Percentiles rank a stretch among this genome's conserved stretches.
phyloP scores from a whole-genome alignment of 2,113 vertebrate species.

The Dromas ardeola region DNA sequence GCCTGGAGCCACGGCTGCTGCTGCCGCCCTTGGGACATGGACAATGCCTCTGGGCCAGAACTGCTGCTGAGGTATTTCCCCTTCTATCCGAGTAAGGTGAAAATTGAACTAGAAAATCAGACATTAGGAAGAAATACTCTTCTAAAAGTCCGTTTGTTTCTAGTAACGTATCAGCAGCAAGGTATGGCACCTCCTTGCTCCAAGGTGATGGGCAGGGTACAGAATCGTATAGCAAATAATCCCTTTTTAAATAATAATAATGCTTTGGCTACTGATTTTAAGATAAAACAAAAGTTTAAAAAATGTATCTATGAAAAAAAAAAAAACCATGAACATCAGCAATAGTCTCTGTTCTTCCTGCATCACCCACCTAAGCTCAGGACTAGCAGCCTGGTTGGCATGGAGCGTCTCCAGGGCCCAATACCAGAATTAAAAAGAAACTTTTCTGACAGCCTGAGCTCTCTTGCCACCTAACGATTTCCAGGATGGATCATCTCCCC shows the following conservation, averaged over 20 bases:
- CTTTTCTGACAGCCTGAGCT: background rate
- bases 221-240: background rate
- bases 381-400: background rate
- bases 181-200: background rate
- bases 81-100: background rate
- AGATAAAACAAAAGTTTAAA: background rate
- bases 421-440: background rate
- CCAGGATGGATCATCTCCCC: background rate
- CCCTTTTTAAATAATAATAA: background rate
- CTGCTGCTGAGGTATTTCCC: background rate
- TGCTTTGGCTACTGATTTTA: background rate
- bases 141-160: background rate
- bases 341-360: rapidly evolving
- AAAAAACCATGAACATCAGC: background rate
- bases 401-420: no score
- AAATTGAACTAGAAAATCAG: background rate
- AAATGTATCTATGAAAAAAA: background rate
- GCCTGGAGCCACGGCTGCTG: background rate
- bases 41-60: background rate
- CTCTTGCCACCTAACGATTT: background rate
- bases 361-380: background rate
- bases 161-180: background rate
- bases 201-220: rapidly evolving
- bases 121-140: background rate
- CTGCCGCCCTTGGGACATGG: background rate